Percentiles rank a stretch among this genome's conserved stretches.
Conservation (phyloP, 2,113 vertebrate species). For the Tychaedon coryphoeus region DNA sequence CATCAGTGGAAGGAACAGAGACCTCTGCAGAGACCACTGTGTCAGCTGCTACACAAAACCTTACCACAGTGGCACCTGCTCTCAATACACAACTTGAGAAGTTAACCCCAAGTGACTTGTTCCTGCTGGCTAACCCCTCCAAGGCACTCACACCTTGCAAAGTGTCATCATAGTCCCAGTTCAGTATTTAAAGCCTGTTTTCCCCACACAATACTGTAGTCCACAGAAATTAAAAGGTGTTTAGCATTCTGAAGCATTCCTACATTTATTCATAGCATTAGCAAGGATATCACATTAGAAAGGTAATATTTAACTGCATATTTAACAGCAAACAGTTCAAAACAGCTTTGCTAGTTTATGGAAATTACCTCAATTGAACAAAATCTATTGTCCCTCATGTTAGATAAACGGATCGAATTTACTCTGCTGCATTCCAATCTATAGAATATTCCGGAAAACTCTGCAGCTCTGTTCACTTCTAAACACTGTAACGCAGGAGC, state of each 20-base stretch:
- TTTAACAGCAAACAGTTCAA: neutral
- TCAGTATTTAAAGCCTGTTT: neutral
- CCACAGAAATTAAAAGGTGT: neutral
- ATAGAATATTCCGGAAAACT: neutral
- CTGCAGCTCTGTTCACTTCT: neutral
- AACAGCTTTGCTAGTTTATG: neutral
- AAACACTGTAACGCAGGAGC: neutral
- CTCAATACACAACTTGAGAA: neutral
- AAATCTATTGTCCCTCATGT: neutral
- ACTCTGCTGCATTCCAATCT: neutral
- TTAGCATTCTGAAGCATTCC: neutral
- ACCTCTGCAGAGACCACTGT: neutral
- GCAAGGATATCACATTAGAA: neutral
- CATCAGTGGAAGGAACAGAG: neutral
- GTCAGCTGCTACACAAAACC: neutral
- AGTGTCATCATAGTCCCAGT: neutral
- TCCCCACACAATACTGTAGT: neutral
- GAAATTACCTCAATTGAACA: neutral
- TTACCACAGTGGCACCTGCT: neutral
- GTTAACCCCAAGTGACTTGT: neutral
- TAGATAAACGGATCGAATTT: neutral
- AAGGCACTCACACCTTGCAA: neutral
- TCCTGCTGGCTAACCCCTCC: neutral
- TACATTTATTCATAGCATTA: neutral
- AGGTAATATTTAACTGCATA: neutral